Evolutionary conservation across 1,140 invertebrate species (phyloP), one percentile per base, ranked within the genome.

Genomic region (Gryon sp.): DNA sequence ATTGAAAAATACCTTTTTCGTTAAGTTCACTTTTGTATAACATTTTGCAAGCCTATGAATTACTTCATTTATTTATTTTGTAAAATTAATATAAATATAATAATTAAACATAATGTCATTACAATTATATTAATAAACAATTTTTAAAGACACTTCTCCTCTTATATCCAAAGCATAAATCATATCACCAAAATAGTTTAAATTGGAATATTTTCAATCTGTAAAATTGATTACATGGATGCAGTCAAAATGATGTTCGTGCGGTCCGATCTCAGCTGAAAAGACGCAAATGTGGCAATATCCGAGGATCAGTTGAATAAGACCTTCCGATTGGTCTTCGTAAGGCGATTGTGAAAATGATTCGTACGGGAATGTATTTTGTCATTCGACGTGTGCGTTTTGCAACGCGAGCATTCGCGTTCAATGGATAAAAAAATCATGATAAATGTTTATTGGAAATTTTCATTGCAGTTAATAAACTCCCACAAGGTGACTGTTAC

Each of bases 401-500:
- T 57, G 41, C 50, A 57, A 68, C 34, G 62, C 38, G 40, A 40
- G 28, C 48, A 14, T 32, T 57, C 52, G 34, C 32, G n/a, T n/a
- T n/a, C n/a, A n/a, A n/a, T 34, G 7, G 50, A 12, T 8, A 26
- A 38, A 34, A 57, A 52, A 60, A 16, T 28, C 36, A 4, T 60
- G 65, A 69, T 60, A 52, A 60, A 69, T 69, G 45, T 59, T 69
- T 28, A 60, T 52, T 52, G 34, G 24, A 32, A 57, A 9, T 50
- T 48, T 59, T 69, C 65, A 59, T 59, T 50, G 52, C 53, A 69
- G 45, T 59, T 59, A 59, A 69, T 69, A 69, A 59, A 69, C 65
- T 69, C 65, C 53, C 45, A 69, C 65, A 36, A 57, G 32, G 40
- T 11, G 41, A 46, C 50, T 28, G 50, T 68, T 57, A 68, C 63